Evolutionary conservation across 1,140 invertebrate species (phyloP), one percentile per base, ranked within the genome.

Genomic region (Pachyrhynchus sulphureomaculatus): DNA sequence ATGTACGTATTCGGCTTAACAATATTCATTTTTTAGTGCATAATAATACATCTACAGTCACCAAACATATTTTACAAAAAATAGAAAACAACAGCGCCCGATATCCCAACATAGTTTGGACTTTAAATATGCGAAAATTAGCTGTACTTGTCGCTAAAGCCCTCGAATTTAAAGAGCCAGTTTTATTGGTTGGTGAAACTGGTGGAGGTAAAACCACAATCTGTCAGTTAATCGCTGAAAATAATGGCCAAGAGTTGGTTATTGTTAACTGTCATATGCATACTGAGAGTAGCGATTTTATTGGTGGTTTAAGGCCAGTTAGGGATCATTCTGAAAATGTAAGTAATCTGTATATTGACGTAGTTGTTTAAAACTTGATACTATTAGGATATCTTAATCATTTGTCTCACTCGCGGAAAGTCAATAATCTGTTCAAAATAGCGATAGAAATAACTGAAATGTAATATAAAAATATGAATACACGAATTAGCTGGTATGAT

Each of bases 121-220:
- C 96, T 0, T 87, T 85, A 59, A 89, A 90, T 67, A 92, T 98
- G 88, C 83, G 92, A 59, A 81, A 93, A 74, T 84, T 99, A 75
- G 93, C 91, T 4, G 91, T 98, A n/a, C 78, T 99, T 5, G 87
- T 96, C 15, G 87, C 87, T 24, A 92, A 98, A 79, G 90, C 95
- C 0, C 85, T 95, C 62, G 83, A 88, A 65, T 99, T 95, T 67
- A 84, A 91, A 67, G 98, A 99, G 75, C 96, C 98, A 0, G 89
- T 99, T 2, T 77, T 99, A 8, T 77, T 99, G 17, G 94, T 99
- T 6, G 98, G 98, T 41, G 95, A 98, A 76, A 99, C 98, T 20
- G 98, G 97, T 0, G 96, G 96, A 77, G 98, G 98, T 0, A 99
- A 99, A 82, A 99, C 98, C 0, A 98, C 95, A 0, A 84, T 98